phyloP scores from a whole-genome alignment of 2,888 invertebrate species.

The Athetis lepigone region DNA sequence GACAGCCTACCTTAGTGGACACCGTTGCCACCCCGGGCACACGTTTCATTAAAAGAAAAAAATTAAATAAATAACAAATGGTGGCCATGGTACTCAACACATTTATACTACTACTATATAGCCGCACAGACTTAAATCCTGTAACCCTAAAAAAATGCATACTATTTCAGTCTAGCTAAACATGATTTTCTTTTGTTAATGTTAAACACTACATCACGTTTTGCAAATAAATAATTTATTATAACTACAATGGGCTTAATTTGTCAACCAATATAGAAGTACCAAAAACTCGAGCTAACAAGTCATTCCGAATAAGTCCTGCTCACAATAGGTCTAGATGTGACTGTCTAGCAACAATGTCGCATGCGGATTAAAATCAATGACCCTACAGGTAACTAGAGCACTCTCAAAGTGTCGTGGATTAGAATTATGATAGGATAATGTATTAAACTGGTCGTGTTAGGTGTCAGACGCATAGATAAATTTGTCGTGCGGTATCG shows the following conservation, averaged over 20 bases:
- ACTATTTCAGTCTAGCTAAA: no score
- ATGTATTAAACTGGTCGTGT: constrained; percentile 54
- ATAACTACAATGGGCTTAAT: background rate
- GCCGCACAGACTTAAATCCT: no score
- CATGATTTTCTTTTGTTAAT: no score
- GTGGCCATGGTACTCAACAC: background rate
- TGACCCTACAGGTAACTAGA: constrained; percentile 52
- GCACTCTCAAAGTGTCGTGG: constrained; percentile 49
- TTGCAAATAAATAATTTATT: no score
- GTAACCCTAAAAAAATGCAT: no score
- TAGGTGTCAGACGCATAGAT: constrained; percentile 40
- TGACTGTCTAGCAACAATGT: constrained; percentile 39
- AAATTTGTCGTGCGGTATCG: constrained; percentile 47
- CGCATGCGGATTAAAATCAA: constrained; percentile 42
- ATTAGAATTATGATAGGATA: constrained; percentile 49
- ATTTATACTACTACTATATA: no score
- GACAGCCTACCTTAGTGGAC: no score
- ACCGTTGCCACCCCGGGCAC: no score
- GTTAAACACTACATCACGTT: no score
- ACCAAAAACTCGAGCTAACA: background rate
- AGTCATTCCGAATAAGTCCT: no score
- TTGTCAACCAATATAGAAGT: background rate
- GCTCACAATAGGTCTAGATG: constrained; percentile 23
- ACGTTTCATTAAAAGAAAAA: no score
- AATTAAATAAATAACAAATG: background rate